These are phyloP conservation scores for Paragorgia papillata DNA, from an alignment of 92 coral and sea anemone genomes.

Conservation along the genomic window DNA sequence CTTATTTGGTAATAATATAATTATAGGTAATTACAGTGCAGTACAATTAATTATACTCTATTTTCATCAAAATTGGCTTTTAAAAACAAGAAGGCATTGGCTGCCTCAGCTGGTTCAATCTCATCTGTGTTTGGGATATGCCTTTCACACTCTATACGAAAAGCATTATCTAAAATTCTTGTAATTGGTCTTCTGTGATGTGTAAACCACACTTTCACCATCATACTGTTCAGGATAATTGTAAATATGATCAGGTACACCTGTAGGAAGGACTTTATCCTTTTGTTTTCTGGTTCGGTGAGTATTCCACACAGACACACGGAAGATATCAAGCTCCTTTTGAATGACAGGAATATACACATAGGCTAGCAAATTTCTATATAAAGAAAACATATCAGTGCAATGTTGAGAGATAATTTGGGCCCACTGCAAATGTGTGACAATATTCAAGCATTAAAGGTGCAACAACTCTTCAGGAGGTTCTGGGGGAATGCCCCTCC, in stretches of 20 bases:
- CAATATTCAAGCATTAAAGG: no score
- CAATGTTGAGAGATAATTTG: no score
- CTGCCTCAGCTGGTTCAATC: neutral
- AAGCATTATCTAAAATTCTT: slow-evolving; percentile 1
- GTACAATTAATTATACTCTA: no score
- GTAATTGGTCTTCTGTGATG: neutral
- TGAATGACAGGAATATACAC: slow-evolving; percentile 18
- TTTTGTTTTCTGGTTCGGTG: slow-evolving; percentile 25
- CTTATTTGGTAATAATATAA: no score
- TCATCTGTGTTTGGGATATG: neutral
- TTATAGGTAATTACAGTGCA: no score
- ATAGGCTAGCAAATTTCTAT: slow-evolving; percentile 17
- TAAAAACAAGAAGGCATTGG: neutral
- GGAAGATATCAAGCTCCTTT: slow-evolving; percentile 26
- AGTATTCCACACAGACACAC: slow-evolving; percentile 21
- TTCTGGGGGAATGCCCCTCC: no score
- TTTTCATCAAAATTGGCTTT: neutral
- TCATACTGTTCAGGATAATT: slow-evolving; percentile 13
- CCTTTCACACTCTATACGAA: slow-evolving; percentile 7
- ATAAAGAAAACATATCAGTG: slow-evolving; percentile 4
- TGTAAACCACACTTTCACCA: neutral
- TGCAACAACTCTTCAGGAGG: no score
- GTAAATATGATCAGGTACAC: slow-evolving; percentile 31
- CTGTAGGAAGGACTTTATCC: slow-evolving; percentile 17
- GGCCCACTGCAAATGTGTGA: no score